These are phyloP conservation scores for Tetraodon nigroviridis DNA, from an alignment of 2,113 vertebrate genomes.

Conservation along the genomic window DNA sequence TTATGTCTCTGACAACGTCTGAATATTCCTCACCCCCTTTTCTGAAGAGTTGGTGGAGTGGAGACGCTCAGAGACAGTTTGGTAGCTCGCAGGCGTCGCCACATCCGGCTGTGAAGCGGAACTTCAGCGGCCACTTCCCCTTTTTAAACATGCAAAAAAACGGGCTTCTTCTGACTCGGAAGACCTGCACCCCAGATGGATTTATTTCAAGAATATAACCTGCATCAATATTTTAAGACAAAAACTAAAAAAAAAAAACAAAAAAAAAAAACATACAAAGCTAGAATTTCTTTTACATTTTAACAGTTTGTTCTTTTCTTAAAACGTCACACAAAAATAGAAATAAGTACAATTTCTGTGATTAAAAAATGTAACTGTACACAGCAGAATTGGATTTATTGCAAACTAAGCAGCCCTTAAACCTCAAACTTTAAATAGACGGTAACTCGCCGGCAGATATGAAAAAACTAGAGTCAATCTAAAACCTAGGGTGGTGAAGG, in stretches of 20 bases:
- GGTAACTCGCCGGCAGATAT: slow-evolving; percentile 70
- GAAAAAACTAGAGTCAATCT: slow-evolving; percentile 39
- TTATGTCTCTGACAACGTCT: too few relatives aligned
- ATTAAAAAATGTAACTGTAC: slow-evolving; percentile 76
- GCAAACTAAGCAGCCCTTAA: slow-evolving; percentile 70
- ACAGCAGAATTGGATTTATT: slow-evolving; percentile 78
- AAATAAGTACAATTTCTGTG: slow-evolving; percentile 70
- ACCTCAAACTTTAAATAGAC: slow-evolving; percentile 67
- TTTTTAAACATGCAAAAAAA: slow-evolving; percentile 3
- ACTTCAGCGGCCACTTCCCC: slow-evolving; percentile 44
- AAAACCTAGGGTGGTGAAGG: background rate
- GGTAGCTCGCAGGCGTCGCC: too few relatives aligned
- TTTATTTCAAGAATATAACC: slow-evolving; percentile 79
- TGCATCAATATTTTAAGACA: slow-evolving; percentile 70
- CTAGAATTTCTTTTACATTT: slow-evolving; percentile 71
- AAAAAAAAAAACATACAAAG: slow-evolving; percentile 49
- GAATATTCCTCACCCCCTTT: too few relatives aligned
- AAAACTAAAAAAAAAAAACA: slow-evolving; percentile 31
- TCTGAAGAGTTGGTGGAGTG: too few relatives aligned
- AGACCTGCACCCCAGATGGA: slow-evolving; percentile 25
- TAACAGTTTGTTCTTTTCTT: slow-evolving; percentile 74
- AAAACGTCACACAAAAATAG: slow-evolving; percentile 75
- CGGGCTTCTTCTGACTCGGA: background rate
- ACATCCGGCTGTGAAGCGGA: too few relatives aligned
- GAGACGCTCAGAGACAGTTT: too few relatives aligned